Conservation (phyloP, 1,140 invertebrate genomes). For the Drosophila erecta region DNA sequence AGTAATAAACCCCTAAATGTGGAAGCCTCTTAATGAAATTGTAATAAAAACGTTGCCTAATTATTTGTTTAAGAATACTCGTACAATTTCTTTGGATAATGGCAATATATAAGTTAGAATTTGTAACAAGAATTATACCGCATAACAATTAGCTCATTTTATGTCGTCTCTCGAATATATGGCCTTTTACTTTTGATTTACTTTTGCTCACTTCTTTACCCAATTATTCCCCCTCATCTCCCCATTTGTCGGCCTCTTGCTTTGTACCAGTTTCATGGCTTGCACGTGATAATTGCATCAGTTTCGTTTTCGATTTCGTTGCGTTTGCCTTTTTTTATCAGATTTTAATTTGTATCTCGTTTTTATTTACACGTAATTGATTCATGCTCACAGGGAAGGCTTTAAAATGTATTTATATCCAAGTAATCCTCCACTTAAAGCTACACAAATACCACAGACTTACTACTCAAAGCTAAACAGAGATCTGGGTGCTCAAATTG, state of each 20-base stretch:
- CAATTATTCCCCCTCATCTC: background rate
- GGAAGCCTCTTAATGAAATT: background rate
- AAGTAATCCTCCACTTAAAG: background rate
- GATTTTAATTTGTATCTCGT: conserved; percentile 47
- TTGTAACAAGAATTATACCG: too few relatives aligned
- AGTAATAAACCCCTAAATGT: background rate
- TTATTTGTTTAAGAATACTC: background rate
- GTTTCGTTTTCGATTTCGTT: conserved; percentile 24
- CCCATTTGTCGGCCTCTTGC: conserved; percentile 6
- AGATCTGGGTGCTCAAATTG: conserved; percentile 20
- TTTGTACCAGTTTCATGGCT: conserved; percentile 74
- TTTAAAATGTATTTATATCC: conserved; percentile 5
- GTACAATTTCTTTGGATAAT: background rate
- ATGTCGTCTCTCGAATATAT: conserved; percentile 13
- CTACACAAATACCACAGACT: background rate
- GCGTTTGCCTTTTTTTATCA: conserved; percentile 1
- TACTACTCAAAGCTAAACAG: background rate
- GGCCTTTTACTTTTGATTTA: conserved; percentile 37
- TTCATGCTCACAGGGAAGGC: conserved; percentile 8
- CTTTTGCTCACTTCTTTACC: background rate
- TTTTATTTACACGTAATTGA: conserved; percentile 47
- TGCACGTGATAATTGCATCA: conserved; percentile 81
- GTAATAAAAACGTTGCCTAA: background rate
- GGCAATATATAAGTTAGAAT: too few relatives aligned
- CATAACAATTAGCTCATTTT: conserved; percentile 2